Evolutionary conservation across 2,888 invertebrate genomes (phyloP).

Genomic region (Rhagium mordax): DNA sequence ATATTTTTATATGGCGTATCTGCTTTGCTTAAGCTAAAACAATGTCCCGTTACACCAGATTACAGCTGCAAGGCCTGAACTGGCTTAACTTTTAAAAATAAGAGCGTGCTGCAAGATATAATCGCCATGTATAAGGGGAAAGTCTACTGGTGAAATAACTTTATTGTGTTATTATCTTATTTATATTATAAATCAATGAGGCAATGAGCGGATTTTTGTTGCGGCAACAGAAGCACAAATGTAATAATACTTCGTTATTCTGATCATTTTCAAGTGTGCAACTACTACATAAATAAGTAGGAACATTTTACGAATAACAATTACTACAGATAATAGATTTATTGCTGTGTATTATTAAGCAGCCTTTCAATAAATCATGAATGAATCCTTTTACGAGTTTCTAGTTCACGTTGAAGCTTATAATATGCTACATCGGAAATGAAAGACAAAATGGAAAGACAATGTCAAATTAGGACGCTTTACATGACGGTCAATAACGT

Average conservation of each 20-base stretch:
- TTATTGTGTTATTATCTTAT: conserved; percentile 23
- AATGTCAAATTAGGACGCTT: too few species aligned
- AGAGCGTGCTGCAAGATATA: background rate
- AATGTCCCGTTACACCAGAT: background rate
- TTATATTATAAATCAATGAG: background rate
- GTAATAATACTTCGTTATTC: background rate
- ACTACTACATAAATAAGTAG: background rate
- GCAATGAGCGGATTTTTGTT: background rate
- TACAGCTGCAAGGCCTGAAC: background rate
- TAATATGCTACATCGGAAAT: too few species aligned
- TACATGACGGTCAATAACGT: too few species aligned
- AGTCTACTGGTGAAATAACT: conserved; percentile 5
- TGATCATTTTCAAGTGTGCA: background rate
- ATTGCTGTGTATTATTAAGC: background rate
- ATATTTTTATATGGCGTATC: background rate
- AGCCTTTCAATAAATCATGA: background rate
- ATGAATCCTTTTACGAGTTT: background rate
- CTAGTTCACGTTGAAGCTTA: too few species aligned
- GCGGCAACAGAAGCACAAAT: background rate
- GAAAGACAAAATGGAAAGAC: too few species aligned
- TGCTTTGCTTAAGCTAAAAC: background rate
- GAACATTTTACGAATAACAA: background rate
- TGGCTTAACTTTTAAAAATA: background rate
- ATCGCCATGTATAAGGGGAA: conserved; percentile 3
- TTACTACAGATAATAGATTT: background rate